Conservation (phyloP, 2,113 vertebrate genomes). For the Malurus cyaneus region DNA sequence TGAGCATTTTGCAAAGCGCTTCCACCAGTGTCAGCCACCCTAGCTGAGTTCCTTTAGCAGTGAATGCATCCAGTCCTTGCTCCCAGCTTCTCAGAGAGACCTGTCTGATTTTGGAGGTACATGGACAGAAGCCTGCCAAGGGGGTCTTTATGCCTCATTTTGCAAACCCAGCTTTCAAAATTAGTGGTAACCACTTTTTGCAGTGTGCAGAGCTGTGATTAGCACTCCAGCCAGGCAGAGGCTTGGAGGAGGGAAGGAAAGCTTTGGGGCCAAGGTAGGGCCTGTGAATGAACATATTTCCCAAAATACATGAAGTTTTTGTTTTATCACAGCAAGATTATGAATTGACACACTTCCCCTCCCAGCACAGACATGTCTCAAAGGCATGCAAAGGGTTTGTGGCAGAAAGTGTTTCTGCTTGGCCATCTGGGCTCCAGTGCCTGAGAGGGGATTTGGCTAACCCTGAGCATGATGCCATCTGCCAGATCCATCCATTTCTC, state of each 20-base stretch:
- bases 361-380: background rate
- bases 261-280: background rate
- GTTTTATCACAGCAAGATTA: background rate
- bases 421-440: constrained; percentile 31
- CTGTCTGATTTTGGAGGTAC: background rate
- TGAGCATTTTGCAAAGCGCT: background rate
- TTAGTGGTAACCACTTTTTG: background rate
- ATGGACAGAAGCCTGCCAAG: background rate
- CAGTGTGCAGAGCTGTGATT: background rate
- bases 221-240: background rate
- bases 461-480: constrained; percentile 36
- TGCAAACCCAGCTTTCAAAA: background rate
- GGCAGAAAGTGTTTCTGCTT: constrained; percentile 35
- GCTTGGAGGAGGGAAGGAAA: background rate
- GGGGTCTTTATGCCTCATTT: background rate
- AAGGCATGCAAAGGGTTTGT: background rate
- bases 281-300: background rate
- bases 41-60: background rate
- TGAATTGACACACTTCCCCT: background rate
- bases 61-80: background rate
- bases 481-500: constrained; percentile 28
- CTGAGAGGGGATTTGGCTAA: constrained; percentile 52
- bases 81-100: background rate
- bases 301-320: background rate
- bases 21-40: background rate